phyloP scores from a whole-genome alignment of 2,797 vertebrate species.

The Rhinatrema bivittatum region DNA sequence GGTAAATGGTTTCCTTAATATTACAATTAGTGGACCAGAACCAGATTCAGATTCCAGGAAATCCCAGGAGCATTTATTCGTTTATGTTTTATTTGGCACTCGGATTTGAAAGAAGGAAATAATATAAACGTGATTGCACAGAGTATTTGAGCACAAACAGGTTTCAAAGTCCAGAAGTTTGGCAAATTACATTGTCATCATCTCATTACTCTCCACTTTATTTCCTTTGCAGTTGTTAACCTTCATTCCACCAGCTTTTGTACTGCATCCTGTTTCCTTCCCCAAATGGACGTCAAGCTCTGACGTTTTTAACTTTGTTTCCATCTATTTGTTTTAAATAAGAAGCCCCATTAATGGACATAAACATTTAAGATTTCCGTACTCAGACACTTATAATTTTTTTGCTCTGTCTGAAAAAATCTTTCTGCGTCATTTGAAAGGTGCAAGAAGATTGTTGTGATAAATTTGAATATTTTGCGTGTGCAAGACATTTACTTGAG shows the following conservation, averaged over 20 bases:
- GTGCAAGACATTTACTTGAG: too few relatives aligned
- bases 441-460: too few relatives aligned
- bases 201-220: slow-evolving; percentile 13
- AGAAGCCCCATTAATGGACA: background rate
- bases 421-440: too few relatives aligned
- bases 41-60: slow-evolving; percentile 5
- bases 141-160: slow-evolving; percentile 21
- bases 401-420: too few relatives aligned
- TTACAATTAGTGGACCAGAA: background rate
- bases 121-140: slow-evolving; percentile 30
- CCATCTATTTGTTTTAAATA: slow-evolving; percentile 4
- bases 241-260: slow-evolving; percentile 32
- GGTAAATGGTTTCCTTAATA: slow-evolving; percentile 16
- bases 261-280: slow-evolving; percentile 45
- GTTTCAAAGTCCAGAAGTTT: slow-evolving; percentile 30
- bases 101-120: slow-evolving; percentile 40
- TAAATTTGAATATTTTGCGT: too few relatives aligned
- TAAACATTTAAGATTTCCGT: too few relatives aligned
- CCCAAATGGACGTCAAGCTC: slow-evolving; percentile 11
- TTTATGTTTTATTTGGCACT: slow-evolving; percentile 25
- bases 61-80: background rate
- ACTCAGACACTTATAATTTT: too few relatives aligned
- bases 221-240: slow-evolving; percentile 33
- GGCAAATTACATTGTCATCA: slow-evolving; percentile 28
- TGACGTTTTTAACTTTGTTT: background rate